Base-by-base conservation (phyloP, 2,797 vertebrate species). In the Falco cherrug region DNA sequence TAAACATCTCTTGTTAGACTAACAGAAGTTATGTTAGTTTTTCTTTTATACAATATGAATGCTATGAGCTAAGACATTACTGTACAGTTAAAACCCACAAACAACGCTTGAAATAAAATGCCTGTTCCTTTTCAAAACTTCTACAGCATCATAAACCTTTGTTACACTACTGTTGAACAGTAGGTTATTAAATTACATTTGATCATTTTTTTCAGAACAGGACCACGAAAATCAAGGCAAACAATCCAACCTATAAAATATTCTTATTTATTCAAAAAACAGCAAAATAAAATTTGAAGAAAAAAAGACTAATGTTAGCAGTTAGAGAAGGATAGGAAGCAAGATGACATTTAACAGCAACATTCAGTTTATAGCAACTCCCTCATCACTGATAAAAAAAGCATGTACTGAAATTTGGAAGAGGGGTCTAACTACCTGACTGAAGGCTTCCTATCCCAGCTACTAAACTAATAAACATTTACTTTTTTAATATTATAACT, bases 1-100 rank as follows among this genome's bases (percentile, higher is more conserved):
- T 98, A 98, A 33, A 98, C 18, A 89, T 45, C 98, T 98, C 95
- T 98, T 98, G 60, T 68, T 64, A 92, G 63, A 84, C 64, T 19
- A 95, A 73, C 29, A 56, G 50, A 91, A 90, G 63, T 16, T 11
- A 6, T 69, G 47, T 68, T 90, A 81, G 54, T 35, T 88, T 75
- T 63, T 71, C 53, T 89, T 70, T 60, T 53, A 68, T 15, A 25
- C 17, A 53, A 73, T 28, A 35, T 6, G 3, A 61, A 43, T n/a
- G 24, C 24, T 33, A 63, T 5, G 9, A 59, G 22, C 64, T 59
- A 76, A 63, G 33, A 45, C 29, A 18, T 45, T 60, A 47, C 13
- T 54, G 31, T 8, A 25, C 39, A 80, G 26, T 28, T n/a, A 64
- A 80, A 94, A 43, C 7, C 3, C 18, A n/a, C 19, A 56, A 53